Evolutionary conservation across 2,113 vertebrate species (phyloP).

Genomic region (Panthera uncia): DNA sequence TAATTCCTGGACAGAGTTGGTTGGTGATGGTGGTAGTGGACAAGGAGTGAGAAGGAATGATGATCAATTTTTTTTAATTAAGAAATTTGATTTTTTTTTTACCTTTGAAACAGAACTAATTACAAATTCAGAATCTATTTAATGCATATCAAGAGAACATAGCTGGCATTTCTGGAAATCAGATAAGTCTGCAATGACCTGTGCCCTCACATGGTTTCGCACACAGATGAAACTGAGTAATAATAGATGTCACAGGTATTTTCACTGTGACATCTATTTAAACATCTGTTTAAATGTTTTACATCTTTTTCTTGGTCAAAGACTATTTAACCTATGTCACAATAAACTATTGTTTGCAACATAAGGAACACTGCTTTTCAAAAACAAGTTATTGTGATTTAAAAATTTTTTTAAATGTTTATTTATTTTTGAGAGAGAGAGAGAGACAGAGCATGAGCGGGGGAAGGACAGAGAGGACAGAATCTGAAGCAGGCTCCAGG

Average conservation of each 20-base stretch:
- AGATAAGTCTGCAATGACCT: neutral
- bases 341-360: neutral
- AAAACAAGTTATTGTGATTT: neutral
- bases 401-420: too few species aligned
- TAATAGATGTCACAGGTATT: neutral
- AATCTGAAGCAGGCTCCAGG: too few species aligned
- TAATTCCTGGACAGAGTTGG: neutral
- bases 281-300: neutral
- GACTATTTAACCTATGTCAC: neutral
- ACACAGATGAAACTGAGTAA: neutral
- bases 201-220: neutral
- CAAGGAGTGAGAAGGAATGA: neutral
- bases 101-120: neutral
- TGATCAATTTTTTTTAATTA: neutral
- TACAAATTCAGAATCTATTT: neutral
- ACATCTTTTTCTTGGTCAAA: neutral
- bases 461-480: too few species aligned
- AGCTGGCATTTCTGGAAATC: neutral
- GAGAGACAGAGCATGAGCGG: too few species aligned
- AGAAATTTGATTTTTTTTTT: neutral
- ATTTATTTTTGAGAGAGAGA: too few species aligned
- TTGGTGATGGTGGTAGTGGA: neutral
- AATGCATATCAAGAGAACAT: neutral
- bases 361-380: neutral
- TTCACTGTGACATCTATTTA: neutral